Evolutionary conservation across 1,140 invertebrate genomes (phyloP).

Genomic region (Drosophila pachea): DNA sequence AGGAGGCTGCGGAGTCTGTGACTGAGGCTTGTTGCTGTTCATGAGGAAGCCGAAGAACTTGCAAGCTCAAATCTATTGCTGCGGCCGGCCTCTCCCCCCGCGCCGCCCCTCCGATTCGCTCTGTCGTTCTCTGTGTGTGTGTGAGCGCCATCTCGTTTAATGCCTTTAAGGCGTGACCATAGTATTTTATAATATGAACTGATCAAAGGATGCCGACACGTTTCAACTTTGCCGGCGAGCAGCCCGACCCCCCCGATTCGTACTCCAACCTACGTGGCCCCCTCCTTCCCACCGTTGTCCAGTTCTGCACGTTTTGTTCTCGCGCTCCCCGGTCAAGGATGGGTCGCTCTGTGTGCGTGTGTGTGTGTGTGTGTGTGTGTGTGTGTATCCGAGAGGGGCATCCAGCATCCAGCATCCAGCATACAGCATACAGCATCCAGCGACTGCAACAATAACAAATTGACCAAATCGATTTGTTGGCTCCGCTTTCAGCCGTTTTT

Average conservation of each 20-base stretch:
- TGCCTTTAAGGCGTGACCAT: conserved; percentile 79
- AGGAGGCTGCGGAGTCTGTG: conserved; percentile 12
- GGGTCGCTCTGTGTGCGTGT: background rate
- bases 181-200: conserved; percentile 79
- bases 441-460: conserved; percentile 73
- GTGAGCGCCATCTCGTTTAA: conserved; percentile 79
- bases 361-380: too few species aligned
- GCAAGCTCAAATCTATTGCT: conserved; percentile 71
- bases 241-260: background rate
- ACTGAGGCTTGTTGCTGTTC: conserved; percentile 41
- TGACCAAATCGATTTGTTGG: conserved; percentile 76
- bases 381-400: background rate
- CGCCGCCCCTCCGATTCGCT: background rate
- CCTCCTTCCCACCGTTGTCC: conserved; percentile 35
- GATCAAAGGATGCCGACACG: conserved; percentile 77
- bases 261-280: background rate
- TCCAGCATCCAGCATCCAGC: conserved; percentile 25
- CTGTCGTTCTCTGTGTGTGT: conserved; percentile 40
- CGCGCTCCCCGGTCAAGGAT: conserved; percentile 14
- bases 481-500: conserved; percentile 36
- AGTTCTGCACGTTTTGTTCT: conserved; percentile 68
- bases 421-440: conserved; percentile 18
- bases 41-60: conserved; percentile 60
- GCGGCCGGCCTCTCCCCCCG: conserved; percentile 1
- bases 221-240: conserved; percentile 76